phyloP scores from a whole-genome alignment of 1,140 invertebrate genomes.

The Agrypnia vestita region DNA sequence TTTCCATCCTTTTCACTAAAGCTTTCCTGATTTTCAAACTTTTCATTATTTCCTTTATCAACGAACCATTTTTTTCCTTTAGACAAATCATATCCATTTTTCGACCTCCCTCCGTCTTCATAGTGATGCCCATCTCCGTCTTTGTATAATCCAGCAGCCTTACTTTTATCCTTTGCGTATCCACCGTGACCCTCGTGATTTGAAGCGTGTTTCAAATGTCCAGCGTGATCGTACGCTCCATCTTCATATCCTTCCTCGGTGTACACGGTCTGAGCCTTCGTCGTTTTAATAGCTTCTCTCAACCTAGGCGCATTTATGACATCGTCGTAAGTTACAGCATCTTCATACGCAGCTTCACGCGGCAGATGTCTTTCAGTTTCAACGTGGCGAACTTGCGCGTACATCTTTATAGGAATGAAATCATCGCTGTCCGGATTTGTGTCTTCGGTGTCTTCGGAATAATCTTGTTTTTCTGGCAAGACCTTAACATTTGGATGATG shows the following conservation, averaged over 20 bases:
- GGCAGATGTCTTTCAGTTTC: conserved; percentile 77
- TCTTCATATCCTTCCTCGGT: conserved; percentile 87
- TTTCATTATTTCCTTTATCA: conserved; percentile 65
- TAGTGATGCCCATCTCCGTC: conserved; percentile 62
- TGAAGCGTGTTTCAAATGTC: conserved; percentile 80
- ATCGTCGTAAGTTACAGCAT: conserved; percentile 76
- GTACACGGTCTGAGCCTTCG: conserved; percentile 83
- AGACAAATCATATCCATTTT: conserved; percentile 64
- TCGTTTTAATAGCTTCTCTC: conserved; percentile 78
- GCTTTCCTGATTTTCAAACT: conserved; percentile 57
- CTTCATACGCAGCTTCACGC: conserved; percentile 71
- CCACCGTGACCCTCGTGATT: conserved; percentile 70
- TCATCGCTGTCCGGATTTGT: conserved; percentile 59
- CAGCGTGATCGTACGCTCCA: conserved; percentile 83
- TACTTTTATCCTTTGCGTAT: conserved; percentile 67
- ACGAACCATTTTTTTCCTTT: conserved; percentile 64
- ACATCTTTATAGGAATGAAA: conserved; percentile 79
- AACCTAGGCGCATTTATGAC: conserved; percentile 76
- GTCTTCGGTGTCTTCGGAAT: conserved; percentile 63
- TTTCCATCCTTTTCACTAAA: conserved; percentile 56
- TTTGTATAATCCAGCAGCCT: conserved; percentile 67
- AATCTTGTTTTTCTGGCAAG: conserved; percentile 58
- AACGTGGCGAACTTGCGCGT: conserved; percentile 79
- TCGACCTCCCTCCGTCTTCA: conserved; percentile 64
- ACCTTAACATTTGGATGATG: conserved; percentile 63